Percentiles rank a stretch among this genome's conserved stretches.
Conservation (phyloP, 2,888 invertebrate species). For the Acanthacorydalis orientalis region DNA sequence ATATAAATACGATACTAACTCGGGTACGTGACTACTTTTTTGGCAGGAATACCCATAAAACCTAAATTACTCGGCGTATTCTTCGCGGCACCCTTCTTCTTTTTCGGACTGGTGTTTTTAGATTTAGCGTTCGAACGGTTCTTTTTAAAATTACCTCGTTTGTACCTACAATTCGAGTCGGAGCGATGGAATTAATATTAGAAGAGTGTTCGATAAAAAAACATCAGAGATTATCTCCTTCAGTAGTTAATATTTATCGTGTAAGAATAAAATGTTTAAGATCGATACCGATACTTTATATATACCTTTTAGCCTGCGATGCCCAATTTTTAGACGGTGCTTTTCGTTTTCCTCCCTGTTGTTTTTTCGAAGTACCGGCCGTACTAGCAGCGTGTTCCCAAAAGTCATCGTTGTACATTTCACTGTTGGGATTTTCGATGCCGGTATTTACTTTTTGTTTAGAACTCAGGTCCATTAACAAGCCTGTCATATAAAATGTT, state of each 20-base stretch:
- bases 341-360: background rate
- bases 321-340: background rate
- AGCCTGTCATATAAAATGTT: no score
- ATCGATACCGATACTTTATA: background rate
- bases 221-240: background rate
- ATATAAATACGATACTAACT: no score
- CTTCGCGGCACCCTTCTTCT: background rate
- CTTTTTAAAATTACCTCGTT: background rate
- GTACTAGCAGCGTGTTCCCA: background rate
- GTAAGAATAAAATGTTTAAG: no score
- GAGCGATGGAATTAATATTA: background rate
- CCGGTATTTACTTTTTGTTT: background rate
- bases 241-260: no score
- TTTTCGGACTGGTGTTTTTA: background rate
- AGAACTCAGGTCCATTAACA: background rate
- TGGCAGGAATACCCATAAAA: slow-evolving; percentile 3
- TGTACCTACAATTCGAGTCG: background rate
- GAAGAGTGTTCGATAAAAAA: background rate
- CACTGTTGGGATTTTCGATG: background rate
- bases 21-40: no score
- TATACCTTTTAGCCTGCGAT: background rate
- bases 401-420: background rate
- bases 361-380: background rate
- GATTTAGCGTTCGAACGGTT: background rate
- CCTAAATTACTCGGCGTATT: background rate